A percentile compares a stretch with the other conserved stretches of the same genome.
These are phyloP conservation scores for Centropus unirufus DNA, from an alignment of 2,113 vertebrate genomes.

Conservation along the genomic window DNA sequence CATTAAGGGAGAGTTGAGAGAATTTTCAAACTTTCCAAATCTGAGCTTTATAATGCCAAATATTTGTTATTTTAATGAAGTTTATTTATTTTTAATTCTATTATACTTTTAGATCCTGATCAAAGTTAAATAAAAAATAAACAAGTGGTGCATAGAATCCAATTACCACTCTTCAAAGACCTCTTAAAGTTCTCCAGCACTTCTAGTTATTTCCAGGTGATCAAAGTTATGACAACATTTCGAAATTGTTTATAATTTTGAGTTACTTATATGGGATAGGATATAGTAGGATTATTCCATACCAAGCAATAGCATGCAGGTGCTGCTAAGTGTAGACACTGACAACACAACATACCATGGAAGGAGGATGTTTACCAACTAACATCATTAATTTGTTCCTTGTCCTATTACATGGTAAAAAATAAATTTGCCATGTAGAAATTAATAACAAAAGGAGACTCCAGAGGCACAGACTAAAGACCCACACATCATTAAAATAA, in stretches of 20 bases:
- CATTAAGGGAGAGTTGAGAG: neutral
- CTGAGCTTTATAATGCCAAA: neutral
- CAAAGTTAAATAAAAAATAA: slow-evolving; percentile 34
- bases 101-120: neutral
- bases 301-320: neutral
- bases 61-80: neutral
- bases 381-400: neutral
- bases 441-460: neutral
- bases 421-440: neutral
- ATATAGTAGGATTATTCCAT: neutral
- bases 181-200: neutral
- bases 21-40: neutral
- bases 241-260: slow-evolving; percentile 1
- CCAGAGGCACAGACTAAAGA: neutral
- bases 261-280: neutral
- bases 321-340: neutral
- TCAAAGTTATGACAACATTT: slow-evolving; percentile 31
- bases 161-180: slow-evolving; percentile 34
- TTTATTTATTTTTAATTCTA: slow-evolving; percentile 22
- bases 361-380: neutral
- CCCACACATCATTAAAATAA: neutral
- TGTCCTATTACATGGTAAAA: neutral
- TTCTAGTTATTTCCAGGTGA: neutral
- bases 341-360: neutral
- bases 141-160: neutral